A percentile compares a stretch with the other conserved stretches of the same genome.
These are phyloP conservation scores for Stylophora pistillata DNA, from an alignment of 64 coral and sea anemone genomes.

Conservation along the genomic window DNA sequence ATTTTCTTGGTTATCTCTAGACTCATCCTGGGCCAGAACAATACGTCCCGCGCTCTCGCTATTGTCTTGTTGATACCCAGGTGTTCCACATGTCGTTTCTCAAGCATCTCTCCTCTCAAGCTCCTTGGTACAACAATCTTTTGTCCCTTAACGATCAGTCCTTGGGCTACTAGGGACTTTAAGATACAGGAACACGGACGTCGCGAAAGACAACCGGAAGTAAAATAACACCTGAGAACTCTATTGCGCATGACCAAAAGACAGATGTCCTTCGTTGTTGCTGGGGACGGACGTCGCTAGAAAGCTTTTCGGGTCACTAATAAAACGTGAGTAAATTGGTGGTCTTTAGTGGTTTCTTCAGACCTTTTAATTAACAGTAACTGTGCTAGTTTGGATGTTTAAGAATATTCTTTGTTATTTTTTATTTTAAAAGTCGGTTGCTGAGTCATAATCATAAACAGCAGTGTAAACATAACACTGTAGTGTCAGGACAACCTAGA, in stretches of 20 bases:
- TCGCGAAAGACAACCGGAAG: background rate
- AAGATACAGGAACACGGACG: background rate
- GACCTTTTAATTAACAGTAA: background rate
- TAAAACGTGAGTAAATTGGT: conserved; percentile 26
- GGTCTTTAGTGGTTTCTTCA: background rate
- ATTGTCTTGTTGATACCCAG: conserved; percentile 40
- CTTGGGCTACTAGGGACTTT: background rate
- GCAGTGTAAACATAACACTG: background rate
- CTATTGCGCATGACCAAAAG: background rate
- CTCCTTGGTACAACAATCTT: conserved; percentile 24
- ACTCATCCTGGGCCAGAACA: conserved; percentile 46
- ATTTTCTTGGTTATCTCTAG: conserved; percentile 35
- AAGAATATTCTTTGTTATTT: background rate
- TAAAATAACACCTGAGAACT: background rate
- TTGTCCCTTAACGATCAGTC: conserved; percentile 25
- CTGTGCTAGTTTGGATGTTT: background rate
- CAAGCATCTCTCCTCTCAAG: too few relatives aligned
- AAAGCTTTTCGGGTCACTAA: background rate
- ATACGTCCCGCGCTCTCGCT: conserved; percentile 13
- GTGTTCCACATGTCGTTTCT: conserved; percentile 47
- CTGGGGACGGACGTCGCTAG: background rate
- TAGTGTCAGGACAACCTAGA: too few relatives aligned
- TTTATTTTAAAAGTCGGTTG: background rate
- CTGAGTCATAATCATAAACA: background rate
- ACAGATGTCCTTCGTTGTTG: background rate